Evolutionary conservation across 1,140 invertebrate species (phyloP).

Genomic region (Eumeta japonica): DNA sequence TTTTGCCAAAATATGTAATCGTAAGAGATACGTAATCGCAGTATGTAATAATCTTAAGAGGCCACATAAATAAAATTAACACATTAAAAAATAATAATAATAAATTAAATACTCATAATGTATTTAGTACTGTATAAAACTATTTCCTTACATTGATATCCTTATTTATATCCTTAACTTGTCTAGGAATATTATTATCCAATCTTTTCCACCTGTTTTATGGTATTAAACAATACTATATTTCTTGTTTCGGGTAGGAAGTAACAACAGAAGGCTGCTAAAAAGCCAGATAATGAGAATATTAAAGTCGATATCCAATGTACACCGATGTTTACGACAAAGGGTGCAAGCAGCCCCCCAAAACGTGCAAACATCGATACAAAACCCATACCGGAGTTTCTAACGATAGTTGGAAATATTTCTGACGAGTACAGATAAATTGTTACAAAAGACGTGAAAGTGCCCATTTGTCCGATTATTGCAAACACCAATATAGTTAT

Average conservation of each 20-base stretch:
- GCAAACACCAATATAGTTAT: constrained; percentile 35
- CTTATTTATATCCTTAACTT: no score
- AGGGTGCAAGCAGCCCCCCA: constrained; percentile 68
- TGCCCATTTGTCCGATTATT: constrained; percentile 63
- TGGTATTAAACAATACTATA: constrained; percentile 31
- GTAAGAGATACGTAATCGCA: no score
- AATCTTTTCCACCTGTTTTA: constrained; percentile 30
- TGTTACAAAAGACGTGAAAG: constrained; percentile 60
- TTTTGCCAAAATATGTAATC: no score
- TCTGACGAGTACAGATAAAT: constrained; percentile 67
- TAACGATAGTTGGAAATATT: constrained; percentile 67
- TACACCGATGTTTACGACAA: constrained; percentile 58
- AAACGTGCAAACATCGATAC: constrained; percentile 62
- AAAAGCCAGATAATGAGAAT: constrained; percentile 30
- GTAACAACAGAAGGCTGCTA: constrained; percentile 27
- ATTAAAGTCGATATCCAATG: constrained; percentile 36
- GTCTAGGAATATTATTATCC: no score
- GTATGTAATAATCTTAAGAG: no score
- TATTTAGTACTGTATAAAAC: constrained; percentile 7
- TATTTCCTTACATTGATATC: constrained; percentile 1
- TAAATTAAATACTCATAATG: no score
- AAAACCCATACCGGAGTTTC: constrained; percentile 66
- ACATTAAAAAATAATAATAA: no score
- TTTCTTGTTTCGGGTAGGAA: constrained; percentile 42
- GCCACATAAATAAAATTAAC: no score